phyloP scores from a whole-genome alignment of 2,888 invertebrate genomes.

The Tineola bisselliella region DNA sequence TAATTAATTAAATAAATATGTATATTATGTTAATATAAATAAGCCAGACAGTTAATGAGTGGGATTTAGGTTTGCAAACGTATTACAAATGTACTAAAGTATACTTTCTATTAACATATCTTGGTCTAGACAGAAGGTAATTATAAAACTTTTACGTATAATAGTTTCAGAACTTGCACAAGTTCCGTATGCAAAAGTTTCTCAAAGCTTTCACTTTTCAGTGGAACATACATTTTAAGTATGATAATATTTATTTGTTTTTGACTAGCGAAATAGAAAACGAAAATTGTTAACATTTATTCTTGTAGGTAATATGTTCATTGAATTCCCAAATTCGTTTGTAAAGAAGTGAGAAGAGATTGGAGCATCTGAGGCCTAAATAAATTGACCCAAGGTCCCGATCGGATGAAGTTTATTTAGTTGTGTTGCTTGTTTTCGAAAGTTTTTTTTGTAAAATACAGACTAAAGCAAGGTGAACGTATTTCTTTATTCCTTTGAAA shows the following conservation, averaged over 20 bases:
- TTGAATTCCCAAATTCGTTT: neutral
- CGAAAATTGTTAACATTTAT: neutral
- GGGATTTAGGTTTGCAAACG: no score
- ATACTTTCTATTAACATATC: neutral
- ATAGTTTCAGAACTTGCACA: neutral
- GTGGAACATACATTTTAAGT: neutral
- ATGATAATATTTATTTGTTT: neutral
- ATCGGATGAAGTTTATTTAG: constrained; percentile 31
- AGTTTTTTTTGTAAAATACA: neutral
- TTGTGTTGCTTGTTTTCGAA: constrained; percentile 26
- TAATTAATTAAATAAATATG: no score
- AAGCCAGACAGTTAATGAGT: no score
- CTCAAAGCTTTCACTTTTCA: neutral
- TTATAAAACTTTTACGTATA: neutral
- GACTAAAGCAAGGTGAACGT: neutral
- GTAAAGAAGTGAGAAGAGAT: constrained; percentile 14
- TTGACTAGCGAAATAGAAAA: neutral
- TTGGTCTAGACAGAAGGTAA: neutral
- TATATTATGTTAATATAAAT: no score
- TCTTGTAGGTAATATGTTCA: neutral
- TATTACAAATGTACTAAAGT: neutral
- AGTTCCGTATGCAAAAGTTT: neutral
- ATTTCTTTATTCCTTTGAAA: no score
- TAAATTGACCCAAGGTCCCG: constrained; percentile 36
- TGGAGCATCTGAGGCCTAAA: constrained; percentile 32